Evolutionary conservation across 2,797 vertebrate genomes (phyloP), one percentile per base, ranked within the genome.

Genomic region (Xiphorhynchus erythropygius): DNA sequence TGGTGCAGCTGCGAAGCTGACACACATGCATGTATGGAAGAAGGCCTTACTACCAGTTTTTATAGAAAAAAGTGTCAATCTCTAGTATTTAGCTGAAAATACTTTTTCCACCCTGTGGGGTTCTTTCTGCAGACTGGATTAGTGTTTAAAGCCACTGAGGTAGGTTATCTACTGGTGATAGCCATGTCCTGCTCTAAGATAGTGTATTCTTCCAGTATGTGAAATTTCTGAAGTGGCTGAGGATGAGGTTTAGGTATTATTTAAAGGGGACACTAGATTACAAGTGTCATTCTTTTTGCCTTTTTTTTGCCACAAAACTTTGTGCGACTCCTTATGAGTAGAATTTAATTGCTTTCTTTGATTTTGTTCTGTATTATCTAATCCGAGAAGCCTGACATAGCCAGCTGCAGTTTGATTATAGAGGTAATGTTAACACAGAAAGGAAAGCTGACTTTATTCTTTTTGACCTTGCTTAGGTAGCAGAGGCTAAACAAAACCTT

Each of bases 21-120:
- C 65, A n/a, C 42, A 62, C 9, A 1, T 0, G 0, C 5, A 2
- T 23, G 7, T 33, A 9, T 62, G 14, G 15, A 92, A 81, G 77
- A 59, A 14, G 19, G 44, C 46, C 19, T 73, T 55, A 7, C 15
- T 80, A 4, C 12, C 52, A 14, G 12, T 70, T 60, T 44, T 24
- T 50, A 8, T 28, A 24, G 63, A 7, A 37, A 65, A 79, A 80
- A 46, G 14, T 28, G 41, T 4, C 13, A 22, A 5, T 67, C 23
- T 74, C 10, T n/a, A 80, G 25, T 68, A 63, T 5, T 64, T 41
- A 0, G 3, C 22, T 75, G 50, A 68, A 80, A 67, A 56, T 21
- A 39, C 24, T 57, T 69, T 11, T 18, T 17, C 21, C 73, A 23
- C 25, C 22, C 37, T 55, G 1, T 22, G 24, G 27, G 15, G 14